phyloP scores from a whole-genome alignment of 2,797 vertebrate species.

The Gastrophryne carolinensis region DNA sequence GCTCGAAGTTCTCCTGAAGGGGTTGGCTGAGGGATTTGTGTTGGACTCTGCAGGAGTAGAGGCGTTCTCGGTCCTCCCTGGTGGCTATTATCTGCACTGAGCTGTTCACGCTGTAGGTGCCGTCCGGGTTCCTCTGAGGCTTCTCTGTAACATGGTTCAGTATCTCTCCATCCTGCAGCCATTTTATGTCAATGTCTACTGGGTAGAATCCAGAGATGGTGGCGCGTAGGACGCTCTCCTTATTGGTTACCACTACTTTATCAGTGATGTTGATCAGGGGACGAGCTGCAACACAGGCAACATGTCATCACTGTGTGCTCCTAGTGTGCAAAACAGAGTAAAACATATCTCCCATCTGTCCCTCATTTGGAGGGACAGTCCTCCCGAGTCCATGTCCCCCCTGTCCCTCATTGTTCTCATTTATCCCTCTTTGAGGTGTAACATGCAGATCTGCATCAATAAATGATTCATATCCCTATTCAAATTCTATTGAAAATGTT shows the following conservation, averaged over 20 bases:
- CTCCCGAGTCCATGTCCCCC: too few relatives aligned
- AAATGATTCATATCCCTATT: too few relatives aligned
- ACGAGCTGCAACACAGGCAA: background rate
- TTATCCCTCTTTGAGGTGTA: too few relatives aligned
- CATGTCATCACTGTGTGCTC: too few relatives aligned
- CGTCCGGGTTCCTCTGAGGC: background rate
- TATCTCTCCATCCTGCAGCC: background rate
- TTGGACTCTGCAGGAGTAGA: constrained; percentile 10
- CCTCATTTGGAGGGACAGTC: too few relatives aligned
- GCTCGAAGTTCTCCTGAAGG: constrained; percentile 12
- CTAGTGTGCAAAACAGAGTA: too few relatives aligned
- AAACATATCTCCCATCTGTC: too few relatives aligned
- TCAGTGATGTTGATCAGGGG: background rate
- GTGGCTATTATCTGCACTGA: background rate
- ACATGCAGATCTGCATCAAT: too few relatives aligned
- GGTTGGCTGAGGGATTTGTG: background rate
- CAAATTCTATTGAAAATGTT: too few relatives aligned
- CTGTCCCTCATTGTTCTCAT: too few relatives aligned
- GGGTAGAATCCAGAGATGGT: constrained; percentile 10
- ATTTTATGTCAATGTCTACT: background rate
- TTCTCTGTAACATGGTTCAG: background rate
- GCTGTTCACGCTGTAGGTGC: constrained; percentile 7
- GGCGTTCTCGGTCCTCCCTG: background rate
- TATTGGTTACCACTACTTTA: background rate
- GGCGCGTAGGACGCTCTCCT: background rate